Base-by-base conservation (phyloP, 2,113 vertebrate species). In the Arvicanthis niloticus region DNA sequence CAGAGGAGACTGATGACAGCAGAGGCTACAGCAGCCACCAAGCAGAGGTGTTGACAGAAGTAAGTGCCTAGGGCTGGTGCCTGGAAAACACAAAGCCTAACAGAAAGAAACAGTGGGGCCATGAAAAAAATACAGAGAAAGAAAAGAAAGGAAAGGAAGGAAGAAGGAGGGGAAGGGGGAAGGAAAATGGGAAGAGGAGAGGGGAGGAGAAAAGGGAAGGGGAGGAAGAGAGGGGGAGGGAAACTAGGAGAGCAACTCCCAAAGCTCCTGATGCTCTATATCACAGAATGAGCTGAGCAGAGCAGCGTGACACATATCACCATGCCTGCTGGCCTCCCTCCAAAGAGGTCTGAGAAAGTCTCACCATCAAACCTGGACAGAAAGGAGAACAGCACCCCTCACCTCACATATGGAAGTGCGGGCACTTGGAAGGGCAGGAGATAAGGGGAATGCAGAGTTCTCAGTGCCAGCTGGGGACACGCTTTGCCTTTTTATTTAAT, bases 371-470 rank as follows among this genome's bases (percentile, higher is more conserved):
- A 34, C 67, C 67, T 45, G 68, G 13, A 26, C 34, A 26, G 68
- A 65, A 81, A 68, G 24, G 65, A 29, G 26, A 86, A 68, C 17
- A 84, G 22, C 16, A 65, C 26, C 40, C 13, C 12, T 31, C 3
- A 76, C 11, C 26, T 78, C 22, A 15, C 5, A 24, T 40, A 9
- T 48, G 48, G 22, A 76, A 56, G 37, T 37, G 42, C 0, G 29
- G 65, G 45, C 29, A 37, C 0, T 1, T 4, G 9, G 5, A 5
- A 13, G 7, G 31, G 16, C 5, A 3, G 48, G 10, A 0, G 6
- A 17, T 9, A 26, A 5, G 11, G 45, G 22, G 73, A 84, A 21
- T 10, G n/a, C 31, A 34, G 1, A 1, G 9, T 1, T 5, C 81
- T 84, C 26, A 16, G 42, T 13, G 21, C 31, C 22, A 87, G 58